Evolutionary conservation across 2,797 vertebrate genomes (phyloP), one percentile per base, ranked within the genome.

Genomic region (Arrhamphus sclerolepis): DNA sequence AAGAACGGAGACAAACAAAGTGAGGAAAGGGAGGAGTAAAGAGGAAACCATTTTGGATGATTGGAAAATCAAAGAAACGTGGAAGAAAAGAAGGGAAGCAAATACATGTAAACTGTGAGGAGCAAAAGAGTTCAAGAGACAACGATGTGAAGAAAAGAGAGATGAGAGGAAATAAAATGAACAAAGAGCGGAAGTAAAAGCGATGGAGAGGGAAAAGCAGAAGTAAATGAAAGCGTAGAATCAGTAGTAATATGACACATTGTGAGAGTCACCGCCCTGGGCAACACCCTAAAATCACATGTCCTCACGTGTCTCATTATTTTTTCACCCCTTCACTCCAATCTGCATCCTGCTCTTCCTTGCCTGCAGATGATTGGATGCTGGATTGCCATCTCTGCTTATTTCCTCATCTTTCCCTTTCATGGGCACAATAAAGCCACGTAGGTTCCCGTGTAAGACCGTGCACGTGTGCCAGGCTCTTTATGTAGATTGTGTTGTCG

Each of bases 401-500:
- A 24, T 58, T 43, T 66, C 68, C 41, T 69, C 50, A 14, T 50
- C 29, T 59, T 61, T 43, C 8, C 54, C 34, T 70, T 62, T 63
- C 55, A 63, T 56, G 72, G 52, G 38, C 47, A 21, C 34, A 66
- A 26, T 62, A 62, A 77, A 58, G n/a, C 55, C 54, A 54, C 53
- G 24, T 22, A 55, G 43, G 34, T 57, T 52, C n/a, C n/a, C n/a
- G n/a, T n/a, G n/a, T n/a, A n/a, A n/a, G n/a, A n/a, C n/a, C n/a
- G 56, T 31, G 39, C 70, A 55, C 48, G 61, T 54, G 49, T 49
- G 44, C 67, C 43, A 46, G 56, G 31, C 53, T 57, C 46, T 58
- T 65, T 43, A 59, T 78, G 70, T 56, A 62, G 68, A 76, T 73
- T 34, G 49, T 70, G 65, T 54, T 58, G 48, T 70, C 49, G 3